Evolutionary conservation across 1,140 invertebrate species (phyloP), one percentile per base, ranked within the genome.

Genomic region (Ridgeia piscesae): DNA sequence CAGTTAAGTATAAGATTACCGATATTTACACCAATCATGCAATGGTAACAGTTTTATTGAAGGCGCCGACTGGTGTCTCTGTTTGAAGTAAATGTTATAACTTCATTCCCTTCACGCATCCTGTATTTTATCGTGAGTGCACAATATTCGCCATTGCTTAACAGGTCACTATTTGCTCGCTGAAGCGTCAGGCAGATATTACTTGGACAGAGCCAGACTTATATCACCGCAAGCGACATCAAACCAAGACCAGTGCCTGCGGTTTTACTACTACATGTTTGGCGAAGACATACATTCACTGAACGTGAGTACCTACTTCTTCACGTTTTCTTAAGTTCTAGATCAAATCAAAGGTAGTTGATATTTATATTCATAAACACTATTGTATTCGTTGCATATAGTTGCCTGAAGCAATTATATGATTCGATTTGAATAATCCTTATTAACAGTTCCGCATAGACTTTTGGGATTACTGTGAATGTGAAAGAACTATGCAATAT

Each of bases 211-310:
- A 11, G 91, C 91, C 9, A 89, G 35, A 88, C 33, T 92, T 9
- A 34, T 89, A n/a, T 35, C 50, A 33, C 33, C 50, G 33, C 14
- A 88, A 77, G 88, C 89, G 14, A 89, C 33, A 33, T 77, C 27
- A 33, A 33, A 21, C 35, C 0, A 92, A 88, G 50, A 88, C 17
- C 58, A 88, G 6, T 92, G 91, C n/a, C 1, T 92, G 33, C 33
- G 91, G 21, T 92, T 92, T 88, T 92, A 92, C 33, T 92, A 92
- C 48, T 77, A 92, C 42, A 92, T 92, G 91, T 92, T 34, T 34
- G 91, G 91, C 48, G 58, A 88, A 33, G 34, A 77, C 17, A 33
- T 92, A 33, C 58, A 92, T 34, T 34, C 48, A 42, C 48, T 92
- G 34, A 91, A 48, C 17, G 91, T 91, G 48, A 33, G 91, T 35